Conservation (phyloP, 2,888 invertebrate genomes). For the Hirudinaria manillensis region DNA sequence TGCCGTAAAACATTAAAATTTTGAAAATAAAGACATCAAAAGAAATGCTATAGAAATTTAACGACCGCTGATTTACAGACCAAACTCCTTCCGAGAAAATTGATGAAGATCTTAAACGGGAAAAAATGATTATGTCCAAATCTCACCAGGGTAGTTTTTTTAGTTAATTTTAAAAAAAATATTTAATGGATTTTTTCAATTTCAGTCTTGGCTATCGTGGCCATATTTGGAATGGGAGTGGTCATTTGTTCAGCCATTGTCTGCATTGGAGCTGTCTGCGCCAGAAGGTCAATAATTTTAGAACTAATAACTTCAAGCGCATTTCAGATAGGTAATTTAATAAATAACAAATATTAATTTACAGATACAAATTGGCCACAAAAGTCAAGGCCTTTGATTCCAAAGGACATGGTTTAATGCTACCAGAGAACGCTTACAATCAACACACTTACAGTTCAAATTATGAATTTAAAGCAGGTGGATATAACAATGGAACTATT, state of each 20-base stretch:
- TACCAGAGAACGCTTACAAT: neutral
- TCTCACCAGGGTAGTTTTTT: neutral
- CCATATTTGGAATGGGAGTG: conserved; percentile 6
- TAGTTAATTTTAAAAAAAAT: neutral
- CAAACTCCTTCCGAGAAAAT: neutral
- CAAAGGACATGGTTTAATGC: neutral
- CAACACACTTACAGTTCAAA: conserved; percentile 1
- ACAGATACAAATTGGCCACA: too few relatives aligned
- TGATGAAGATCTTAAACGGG: neutral
- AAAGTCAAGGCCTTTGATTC: too few relatives aligned
- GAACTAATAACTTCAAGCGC: too few relatives aligned
- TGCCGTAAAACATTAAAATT: neutral
- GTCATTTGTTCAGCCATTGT: conserved; percentile 3
- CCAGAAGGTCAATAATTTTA: neutral
- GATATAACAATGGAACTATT: neutral
- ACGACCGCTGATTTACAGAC: neutral
- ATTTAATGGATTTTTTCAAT: neutral
- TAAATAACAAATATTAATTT: too few relatives aligned
- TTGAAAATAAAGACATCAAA: too few relatives aligned
- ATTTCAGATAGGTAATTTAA: too few relatives aligned
- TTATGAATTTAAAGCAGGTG: neutral
- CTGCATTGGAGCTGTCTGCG: conserved; percentile 9
- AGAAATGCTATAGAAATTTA: too few relatives aligned
- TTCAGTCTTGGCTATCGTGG: conserved; percentile 4
- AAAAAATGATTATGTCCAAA: neutral